Base-by-base conservation (phyloP, 2,888 invertebrate genomes). In the Agriopis marginaria region DNA sequence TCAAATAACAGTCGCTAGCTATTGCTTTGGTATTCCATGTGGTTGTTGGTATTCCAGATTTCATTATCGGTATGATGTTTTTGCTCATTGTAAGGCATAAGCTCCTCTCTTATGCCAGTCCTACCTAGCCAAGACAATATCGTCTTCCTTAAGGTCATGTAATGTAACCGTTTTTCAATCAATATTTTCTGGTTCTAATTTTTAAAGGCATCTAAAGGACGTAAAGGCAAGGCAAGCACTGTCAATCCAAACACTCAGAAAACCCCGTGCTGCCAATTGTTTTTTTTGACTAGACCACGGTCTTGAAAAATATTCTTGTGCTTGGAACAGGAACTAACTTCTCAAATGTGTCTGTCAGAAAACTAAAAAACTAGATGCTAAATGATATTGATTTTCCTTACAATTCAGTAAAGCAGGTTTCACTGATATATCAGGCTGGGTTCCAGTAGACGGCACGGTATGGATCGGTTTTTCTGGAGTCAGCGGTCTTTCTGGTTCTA, bases 351-450 rank as follows among this genome's bases (percentile, higher is more conserved):
- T 6, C 49, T 49, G 47, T 42, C 8, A 42, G 42, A 32, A 32
- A 32, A 32, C 3, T 10, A 5, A 17, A 4, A 42, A 17, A 17
- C 44, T 17, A n/a, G 17, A 10, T 3, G 50, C 17, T 17, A 23
- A 10, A 9, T 23, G 1, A 32, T 10, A 59, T 17, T 42, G 59
- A 58, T 70, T 79, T 86, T 58, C 0, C 74, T 84, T 81, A 93
- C 93, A 87, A 63, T 89, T 89, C 11, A 89, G 75, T 14, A 93
- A 83, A 64, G 85, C 83, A 6, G 92, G 92, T 70, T 81, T 91
- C 6, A 83, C 76, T 23, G 80, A 78, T 39, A 79, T 66, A 12
- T 85, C 84, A 47, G 85, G 82, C 68, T 83, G 82, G 11, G 85
- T 84, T 23, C 82, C 77, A 10, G 81, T 59, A 91, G 95, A 63